Evolutionary conservation across 1,140 invertebrate species (phyloP), one percentile per base, ranked within the genome.

Genomic region (Hylyphantes graminicola): DNA sequence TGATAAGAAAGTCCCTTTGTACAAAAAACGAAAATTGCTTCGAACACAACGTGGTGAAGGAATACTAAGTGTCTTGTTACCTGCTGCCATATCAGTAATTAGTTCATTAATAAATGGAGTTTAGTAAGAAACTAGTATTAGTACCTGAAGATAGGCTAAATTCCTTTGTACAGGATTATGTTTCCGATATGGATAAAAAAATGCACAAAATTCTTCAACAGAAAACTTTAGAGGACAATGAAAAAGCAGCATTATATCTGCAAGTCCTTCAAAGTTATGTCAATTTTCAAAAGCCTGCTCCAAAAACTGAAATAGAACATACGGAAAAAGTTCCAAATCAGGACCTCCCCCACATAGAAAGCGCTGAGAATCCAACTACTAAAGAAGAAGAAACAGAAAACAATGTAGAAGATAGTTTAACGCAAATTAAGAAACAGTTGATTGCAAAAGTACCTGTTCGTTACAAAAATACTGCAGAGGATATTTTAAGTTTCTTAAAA

Each of bases 221-320:
- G 15, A 63, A 76, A n/a, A 48, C 50, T n/a, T n/a, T 35, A 35
- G 6, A 13, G 12, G 57, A 64, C 48, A 53, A 51, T 8, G 59
- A 77, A 51, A 77, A 77, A 50, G 74, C 59, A 5, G 51, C 11
- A 6, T 13, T 63, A 9, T 77, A 77, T 53, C 51, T 65, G 8
- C 74, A 77, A 51, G n/a, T 77, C 7, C 59, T 76, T 3, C 55
- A 55, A 59, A 74, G 57, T 57, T 75, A 19, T 13, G n/a, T 57
- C 0, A 61, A 59, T 48, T 51, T 77, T 61, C 57, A 21, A 3
- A 10, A 11, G 0, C 48, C 13, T 15, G 0, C 9, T 0, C 12
- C 51, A 53, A 51, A 72, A n/a, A n/a, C n/a, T n/a, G 54, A 72
- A 15, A 11, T 12, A 15, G 50, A 72, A 53, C 9, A 61, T 10